Percentiles rank a stretch among this genome's conserved stretches.
phyloP scores from a whole-genome alignment of 2,797 vertebrate genomes.

The Threskiornis aethiopicus region DNA sequence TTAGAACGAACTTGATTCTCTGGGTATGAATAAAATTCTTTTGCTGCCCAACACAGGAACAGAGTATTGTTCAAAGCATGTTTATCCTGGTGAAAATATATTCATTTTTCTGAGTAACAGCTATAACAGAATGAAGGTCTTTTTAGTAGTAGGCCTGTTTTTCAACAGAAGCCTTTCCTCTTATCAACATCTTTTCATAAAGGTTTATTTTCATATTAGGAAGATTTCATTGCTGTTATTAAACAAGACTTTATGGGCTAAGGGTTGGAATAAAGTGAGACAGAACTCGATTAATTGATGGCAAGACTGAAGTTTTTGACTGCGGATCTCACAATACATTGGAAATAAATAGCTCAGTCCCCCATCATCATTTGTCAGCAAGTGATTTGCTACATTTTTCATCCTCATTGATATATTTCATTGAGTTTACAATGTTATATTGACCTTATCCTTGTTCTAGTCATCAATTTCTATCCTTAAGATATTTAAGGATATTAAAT shows the following conservation, averaged over 20 bases:
- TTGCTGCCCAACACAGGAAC: neutral
- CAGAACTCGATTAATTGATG: neutral
- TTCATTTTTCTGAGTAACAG: neutral
- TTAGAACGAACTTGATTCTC: neutral
- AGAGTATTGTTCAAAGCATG: neutral
- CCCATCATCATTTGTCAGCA: neutral
- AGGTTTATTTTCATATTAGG: neutral
- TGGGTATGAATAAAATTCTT: neutral
- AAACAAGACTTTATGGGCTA: neutral
- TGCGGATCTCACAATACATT: neutral
- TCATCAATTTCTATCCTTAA: conserved; percentile 27
- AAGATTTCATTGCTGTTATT: neutral
- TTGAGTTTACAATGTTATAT: conserved; percentile 41
- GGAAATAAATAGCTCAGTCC: neutral
- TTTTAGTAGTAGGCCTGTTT: neutral
- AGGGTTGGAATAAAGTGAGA: neutral
- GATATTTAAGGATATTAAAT: conserved; percentile 41
- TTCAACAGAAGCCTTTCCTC: neutral
- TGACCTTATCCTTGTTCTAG: conserved; percentile 36
- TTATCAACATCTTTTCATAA: neutral
- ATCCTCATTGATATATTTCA: conserved; percentile 9
- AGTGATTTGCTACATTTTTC: neutral
- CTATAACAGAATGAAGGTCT: neutral
- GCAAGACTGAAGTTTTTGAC: neutral
- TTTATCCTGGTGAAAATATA: neutral